These are phyloP conservation scores for Prochilodus magdalenae DNA, from an alignment of 2,113 vertebrate genomes.

Conservation along the genomic window DNA sequence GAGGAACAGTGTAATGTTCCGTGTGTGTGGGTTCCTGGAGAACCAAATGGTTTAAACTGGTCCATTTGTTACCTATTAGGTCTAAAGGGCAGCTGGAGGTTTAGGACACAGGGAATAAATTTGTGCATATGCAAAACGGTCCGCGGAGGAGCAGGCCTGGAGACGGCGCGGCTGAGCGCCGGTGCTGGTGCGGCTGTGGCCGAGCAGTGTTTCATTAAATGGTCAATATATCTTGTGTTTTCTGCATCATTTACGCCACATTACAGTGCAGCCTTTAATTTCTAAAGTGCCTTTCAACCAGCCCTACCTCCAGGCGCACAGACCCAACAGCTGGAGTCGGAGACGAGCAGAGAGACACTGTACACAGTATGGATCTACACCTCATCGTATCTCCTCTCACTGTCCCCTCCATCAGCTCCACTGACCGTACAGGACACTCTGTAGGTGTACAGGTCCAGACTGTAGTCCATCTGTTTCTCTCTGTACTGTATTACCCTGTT, in stretches of 20 bases:
- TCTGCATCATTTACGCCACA: slow-evolving; percentile 87
- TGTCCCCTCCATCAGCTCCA: too few species aligned
- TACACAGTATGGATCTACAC: not conserved
- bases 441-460: too few species aligned
- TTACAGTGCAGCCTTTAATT: slow-evolving; percentile 84
- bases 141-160: slow-evolving; percentile 11
- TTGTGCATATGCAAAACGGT: not conserved
- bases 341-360: not conserved
- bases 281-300: slow-evolving; percentile 83
- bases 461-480: too few species aligned
- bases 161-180: slow-evolving; percentile 26
- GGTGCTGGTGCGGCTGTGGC: slow-evolving; percentile 66
- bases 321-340: slow-evolving; percentile 55
- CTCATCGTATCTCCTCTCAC: too few species aligned
- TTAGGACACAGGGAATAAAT: too few species aligned
- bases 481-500: too few species aligned
- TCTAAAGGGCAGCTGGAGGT: too few species aligned
- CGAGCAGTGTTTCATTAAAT: slow-evolving; percentile 81
- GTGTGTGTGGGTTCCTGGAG: too few species aligned
- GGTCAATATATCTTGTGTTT: slow-evolving; percentile 85
- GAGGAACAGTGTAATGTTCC: too few species aligned
- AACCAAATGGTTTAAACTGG: too few species aligned
- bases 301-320: slow-evolving; percentile 76
- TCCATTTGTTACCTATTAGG: too few species aligned
- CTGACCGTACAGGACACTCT: too few species aligned